phyloP scores from a whole-genome alignment of 2,113 vertebrate genomes.

The Hemiscyllium ocellatum region DNA sequence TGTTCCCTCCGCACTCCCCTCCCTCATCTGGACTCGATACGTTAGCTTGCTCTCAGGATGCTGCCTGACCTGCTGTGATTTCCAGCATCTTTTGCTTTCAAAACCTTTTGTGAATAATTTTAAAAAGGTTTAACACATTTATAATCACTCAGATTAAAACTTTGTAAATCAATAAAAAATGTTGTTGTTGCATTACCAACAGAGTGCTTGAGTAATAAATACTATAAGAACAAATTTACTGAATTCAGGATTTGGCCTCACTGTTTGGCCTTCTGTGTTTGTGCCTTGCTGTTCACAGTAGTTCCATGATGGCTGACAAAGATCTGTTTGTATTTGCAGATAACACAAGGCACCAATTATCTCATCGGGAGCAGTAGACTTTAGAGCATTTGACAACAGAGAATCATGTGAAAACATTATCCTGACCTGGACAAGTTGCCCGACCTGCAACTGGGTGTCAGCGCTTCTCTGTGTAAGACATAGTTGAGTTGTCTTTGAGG shows the following conservation, averaged over 20 bases:
- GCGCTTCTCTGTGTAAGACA: neutral
- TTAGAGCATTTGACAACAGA: neutral
- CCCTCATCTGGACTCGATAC: too few species aligned
- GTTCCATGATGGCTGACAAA: neutral
- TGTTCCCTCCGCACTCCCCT: too few species aligned
- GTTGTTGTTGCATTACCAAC: neutral
- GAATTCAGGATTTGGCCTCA: neutral
- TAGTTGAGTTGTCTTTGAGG: neutral
- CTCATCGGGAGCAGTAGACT: neutral
- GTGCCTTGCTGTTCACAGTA: neutral
- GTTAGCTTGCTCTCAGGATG: too few species aligned
- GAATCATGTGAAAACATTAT: neutral
- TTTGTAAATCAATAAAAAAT: neutral
- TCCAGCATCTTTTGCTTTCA: too few species aligned
- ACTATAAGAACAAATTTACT: neutral
- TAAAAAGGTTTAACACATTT: neutral
- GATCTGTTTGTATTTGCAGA: neutral
- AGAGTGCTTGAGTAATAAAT: neutral
- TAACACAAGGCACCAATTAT: neutral
- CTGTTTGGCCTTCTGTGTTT: neutral
- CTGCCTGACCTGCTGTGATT: too few species aligned
- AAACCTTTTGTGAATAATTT: neutral
- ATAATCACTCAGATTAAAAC: neutral
- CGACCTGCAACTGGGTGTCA: neutral
- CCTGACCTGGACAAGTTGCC: neutral